Percentiles rank a stretch among this genome's conserved stretches.
Evolutionary conservation across 2,797 vertebrate species (phyloP).

Genomic region (Nyctalus aviator): DNA sequence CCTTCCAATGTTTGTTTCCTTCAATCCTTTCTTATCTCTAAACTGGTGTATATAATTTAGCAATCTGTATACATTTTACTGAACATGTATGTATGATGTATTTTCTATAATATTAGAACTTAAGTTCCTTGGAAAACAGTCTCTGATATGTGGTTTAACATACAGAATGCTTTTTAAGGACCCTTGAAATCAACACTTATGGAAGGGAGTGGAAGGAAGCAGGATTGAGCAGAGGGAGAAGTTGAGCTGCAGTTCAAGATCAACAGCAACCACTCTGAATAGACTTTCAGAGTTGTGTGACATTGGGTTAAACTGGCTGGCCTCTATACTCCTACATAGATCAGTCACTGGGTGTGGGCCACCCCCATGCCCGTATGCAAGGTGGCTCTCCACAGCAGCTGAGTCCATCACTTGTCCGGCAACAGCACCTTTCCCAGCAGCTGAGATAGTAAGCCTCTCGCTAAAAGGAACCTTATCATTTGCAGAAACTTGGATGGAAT

Average conservation of each 20-base stretch:
- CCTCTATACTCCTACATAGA: neutral
- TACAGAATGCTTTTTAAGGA: neutral
- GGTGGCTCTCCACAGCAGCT: neutral
- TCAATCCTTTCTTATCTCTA: neutral
- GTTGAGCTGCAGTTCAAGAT: neutral
- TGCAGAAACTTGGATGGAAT: too few relatives aligned
- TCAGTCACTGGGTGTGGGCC: neutral
- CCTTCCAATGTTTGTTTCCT: neutral
- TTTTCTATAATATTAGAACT: neutral
- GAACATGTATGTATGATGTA: neutral
- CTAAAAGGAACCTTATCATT: neutral
- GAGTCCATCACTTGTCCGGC: neutral
- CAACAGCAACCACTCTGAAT: neutral
- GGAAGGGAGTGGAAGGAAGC: neutral
- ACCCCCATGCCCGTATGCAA: neutral
- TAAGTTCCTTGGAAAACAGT: neutral
- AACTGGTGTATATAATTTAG: neutral
- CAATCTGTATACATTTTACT: neutral
- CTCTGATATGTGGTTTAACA: neutral
- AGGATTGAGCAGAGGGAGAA: neutral
- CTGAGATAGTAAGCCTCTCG: neutral
- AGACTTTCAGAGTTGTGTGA: neutral
- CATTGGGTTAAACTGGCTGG: neutral
- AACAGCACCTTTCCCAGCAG: neutral
- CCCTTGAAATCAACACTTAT: neutral